Evolutionary conservation across 2,113 vertebrate species (phyloP).

Genomic region (Bubo bubo): DNA sequence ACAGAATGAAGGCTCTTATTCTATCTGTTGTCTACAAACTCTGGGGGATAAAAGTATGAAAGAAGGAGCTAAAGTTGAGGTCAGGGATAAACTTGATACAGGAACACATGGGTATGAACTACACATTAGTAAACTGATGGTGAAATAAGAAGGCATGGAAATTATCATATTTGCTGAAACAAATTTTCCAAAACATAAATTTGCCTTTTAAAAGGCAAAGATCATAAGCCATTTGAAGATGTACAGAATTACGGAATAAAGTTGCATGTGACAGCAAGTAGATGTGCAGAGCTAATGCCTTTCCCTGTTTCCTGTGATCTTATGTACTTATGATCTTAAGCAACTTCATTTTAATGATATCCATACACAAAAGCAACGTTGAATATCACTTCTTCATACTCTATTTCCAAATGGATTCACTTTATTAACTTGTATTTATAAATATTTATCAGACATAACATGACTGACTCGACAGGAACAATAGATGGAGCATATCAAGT

Average conservation of each 20-base stretch:
- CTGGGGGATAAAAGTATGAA: not conserved
- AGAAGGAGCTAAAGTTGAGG: not conserved
- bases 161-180: not conserved
- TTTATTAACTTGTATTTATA: conserved; percentile 16
- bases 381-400: not conserved
- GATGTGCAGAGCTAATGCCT: not conserved
- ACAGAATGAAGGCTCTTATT: not conserved
- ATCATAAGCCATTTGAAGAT: not conserved
- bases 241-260: not conserved
- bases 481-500: not conserved
- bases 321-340: not conserved
- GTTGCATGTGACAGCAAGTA: not conserved
- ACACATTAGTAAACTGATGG: not conserved
- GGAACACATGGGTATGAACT: not conserved
- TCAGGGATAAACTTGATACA: not conserved
- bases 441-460: conserved; percentile 29
- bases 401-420: not conserved
- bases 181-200: not conserved
- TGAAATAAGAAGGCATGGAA: not conserved
- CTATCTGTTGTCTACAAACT: not conserved
- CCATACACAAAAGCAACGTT: not conserved
- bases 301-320: not conserved
- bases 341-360: not conserved
- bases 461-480: conserved; percentile 22
- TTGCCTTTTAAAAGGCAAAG: not conserved